These are phyloP conservation scores for Pachypanchax playfairii DNA, from an alignment of 2,113 vertebrate genomes.

Conservation along the genomic window DNA sequence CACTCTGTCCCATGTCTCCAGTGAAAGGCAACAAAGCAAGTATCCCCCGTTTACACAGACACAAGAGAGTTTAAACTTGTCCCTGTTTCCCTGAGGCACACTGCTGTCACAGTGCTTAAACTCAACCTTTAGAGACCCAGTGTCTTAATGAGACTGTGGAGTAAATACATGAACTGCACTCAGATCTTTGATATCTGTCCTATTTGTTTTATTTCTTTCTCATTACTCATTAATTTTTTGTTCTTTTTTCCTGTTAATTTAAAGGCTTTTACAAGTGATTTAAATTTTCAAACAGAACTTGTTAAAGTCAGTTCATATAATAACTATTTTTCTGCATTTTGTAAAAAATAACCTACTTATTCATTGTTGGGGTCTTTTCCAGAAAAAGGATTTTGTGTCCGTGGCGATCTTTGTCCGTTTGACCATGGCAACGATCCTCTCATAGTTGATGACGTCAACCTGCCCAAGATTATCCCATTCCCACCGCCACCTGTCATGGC, in stretches of 20 bases:
- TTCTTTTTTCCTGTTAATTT: background rate
- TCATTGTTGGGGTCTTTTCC: background rate
- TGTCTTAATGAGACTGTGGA: constrained; percentile 62
- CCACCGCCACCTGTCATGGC: constrained; percentile 89
- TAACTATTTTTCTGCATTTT: too few relatives aligned
- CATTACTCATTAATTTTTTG: background rate
- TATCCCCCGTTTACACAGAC: constrained; percentile 18
- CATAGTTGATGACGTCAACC: constrained; percentile 92
- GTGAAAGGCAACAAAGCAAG: constrained; percentile 23
- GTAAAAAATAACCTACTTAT: background rate
- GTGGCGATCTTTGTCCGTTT: constrained; percentile 94
- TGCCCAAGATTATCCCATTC: constrained; percentile 96
- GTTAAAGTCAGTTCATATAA: background rate
- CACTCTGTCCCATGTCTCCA: constrained; percentile 30
- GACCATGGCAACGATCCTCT: constrained; percentile 95
- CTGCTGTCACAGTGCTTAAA: constrained; percentile 41
- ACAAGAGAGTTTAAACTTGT: constrained; percentile 61
- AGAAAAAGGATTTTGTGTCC: constrained; percentile 98
- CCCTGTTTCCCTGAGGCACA: constrained; percentile 49
- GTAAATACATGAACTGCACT: constrained; percentile 41
- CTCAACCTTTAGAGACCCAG: constrained; percentile 34
- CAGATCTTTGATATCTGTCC: background rate
- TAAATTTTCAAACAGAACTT: background rate
- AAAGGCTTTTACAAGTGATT: too few relatives aligned
- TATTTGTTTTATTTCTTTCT: background rate